phyloP scores from a whole-genome alignment of 2,888 invertebrate genomes.

The Dynastes grantii region DNA sequence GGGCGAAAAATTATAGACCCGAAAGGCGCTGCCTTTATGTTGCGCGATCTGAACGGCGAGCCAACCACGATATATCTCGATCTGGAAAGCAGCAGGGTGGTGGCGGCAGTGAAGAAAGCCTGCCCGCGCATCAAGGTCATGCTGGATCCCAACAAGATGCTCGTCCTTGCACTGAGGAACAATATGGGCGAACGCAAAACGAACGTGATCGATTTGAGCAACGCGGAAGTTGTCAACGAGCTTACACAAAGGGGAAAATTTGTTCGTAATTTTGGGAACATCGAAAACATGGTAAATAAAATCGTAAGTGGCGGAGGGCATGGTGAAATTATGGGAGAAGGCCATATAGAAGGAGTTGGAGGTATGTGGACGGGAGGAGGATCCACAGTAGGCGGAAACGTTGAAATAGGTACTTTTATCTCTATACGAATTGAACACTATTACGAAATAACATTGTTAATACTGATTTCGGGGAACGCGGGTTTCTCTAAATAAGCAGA shows the following conservation, averaged over 20 bases:
- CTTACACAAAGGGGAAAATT: not conserved
- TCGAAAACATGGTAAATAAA: no score
- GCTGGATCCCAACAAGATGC: not conserved
- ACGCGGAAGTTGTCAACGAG: conserved; percentile 2
- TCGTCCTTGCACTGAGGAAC: not conserved
- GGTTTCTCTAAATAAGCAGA: no score
- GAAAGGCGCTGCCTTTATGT: not conserved
- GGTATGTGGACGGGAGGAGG: no score
- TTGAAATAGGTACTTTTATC: no score
- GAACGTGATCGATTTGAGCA: conserved; percentile 28
- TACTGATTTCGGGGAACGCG: no score
- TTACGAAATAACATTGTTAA: no score
- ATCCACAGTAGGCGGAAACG: no score
- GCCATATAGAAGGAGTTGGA: no score
- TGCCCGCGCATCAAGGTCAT: conserved; percentile 1
- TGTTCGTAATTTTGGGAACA: not conserved
- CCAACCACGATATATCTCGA: conserved; percentile 19
- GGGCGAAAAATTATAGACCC: not conserved
- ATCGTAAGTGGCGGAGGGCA: no score
- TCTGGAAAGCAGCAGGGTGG: conserved; percentile 11
- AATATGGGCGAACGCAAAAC: not conserved
- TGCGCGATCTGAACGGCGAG: conserved; percentile 3
- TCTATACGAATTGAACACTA: no score
- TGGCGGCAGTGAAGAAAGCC: conserved; percentile 2
- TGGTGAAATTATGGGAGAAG: no score